Percentiles rank a stretch among this genome's conserved stretches.
phyloP scores from a whole-genome alignment of 2,888 invertebrate species.

The Ellobium chinense region DNA sequence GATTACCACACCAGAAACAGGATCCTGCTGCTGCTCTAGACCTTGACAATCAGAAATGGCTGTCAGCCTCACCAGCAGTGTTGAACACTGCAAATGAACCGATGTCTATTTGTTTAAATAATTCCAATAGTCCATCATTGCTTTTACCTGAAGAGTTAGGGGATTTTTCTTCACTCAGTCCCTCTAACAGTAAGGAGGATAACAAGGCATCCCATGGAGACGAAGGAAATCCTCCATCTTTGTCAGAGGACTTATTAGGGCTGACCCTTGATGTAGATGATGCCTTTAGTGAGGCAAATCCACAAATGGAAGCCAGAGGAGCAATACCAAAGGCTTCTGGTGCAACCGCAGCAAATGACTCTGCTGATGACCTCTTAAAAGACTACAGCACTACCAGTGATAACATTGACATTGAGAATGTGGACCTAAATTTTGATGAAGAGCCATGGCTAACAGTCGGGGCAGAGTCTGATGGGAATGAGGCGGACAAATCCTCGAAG shows the following conservation, averaged over 20 bases:
- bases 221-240: background rate
- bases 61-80: background rate
- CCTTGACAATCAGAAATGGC: background rate
- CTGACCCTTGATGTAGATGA: background rate
- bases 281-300: background rate
- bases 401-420: constrained; percentile 18
- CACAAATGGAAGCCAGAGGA: background rate
- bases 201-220: background rate
- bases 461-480: constrained; percentile 30
- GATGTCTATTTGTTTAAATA: background rate
- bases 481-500: constrained; percentile 25
- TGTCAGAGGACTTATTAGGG: background rate
- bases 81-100: background rate
- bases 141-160: background rate
- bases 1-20: background rate
- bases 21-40: background rate
- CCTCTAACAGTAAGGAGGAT: background rate
- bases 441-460: constrained; percentile 54
- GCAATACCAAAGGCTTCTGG: background rate
- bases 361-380: background rate
- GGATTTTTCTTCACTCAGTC: background rate
- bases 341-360: background rate
- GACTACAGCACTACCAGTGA: background rate
- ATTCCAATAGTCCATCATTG: constrained; percentile 13
- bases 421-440: constrained; percentile 35